Evolutionary conservation across 2,113 vertebrate genomes (phyloP).

Genomic region (Microcebus ravelobensis): DNA sequence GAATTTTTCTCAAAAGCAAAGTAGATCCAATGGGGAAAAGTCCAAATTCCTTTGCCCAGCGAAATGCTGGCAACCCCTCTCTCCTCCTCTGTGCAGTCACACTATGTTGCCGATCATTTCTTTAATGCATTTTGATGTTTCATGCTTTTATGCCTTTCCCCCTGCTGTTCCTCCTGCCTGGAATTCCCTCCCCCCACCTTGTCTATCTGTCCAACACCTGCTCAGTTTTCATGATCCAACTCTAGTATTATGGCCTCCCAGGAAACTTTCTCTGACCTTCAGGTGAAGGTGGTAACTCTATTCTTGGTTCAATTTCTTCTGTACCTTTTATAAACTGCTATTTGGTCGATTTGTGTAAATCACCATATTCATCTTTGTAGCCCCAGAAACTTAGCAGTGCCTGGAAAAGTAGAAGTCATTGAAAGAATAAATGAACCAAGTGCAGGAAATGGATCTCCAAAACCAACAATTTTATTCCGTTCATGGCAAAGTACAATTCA

Average conservation of each 20-base stretch:
- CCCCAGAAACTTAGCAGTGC: conserved; percentile 4
- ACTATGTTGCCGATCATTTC: conserved; percentile 58
- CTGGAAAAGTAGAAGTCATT: not conserved
- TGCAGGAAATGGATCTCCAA: not conserved
- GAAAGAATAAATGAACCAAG: not conserved
- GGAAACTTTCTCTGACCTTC: conserved; percentile 48
- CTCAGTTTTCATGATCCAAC: conserved; percentile 65
- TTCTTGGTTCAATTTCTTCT: conserved; percentile 12
- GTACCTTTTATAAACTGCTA: not conserved
- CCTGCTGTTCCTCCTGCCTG: conserved; percentile 67
- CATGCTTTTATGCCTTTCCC: conserved; percentile 64
- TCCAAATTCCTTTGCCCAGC: conserved; percentile 65
- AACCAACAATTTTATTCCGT: not conserved
- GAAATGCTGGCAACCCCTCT: conserved; percentile 54
- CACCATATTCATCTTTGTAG: conserved; percentile 1
- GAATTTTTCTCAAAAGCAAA: conserved; percentile 63
- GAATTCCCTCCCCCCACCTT: conserved; percentile 38
- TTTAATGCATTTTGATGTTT: conserved; percentile 76
- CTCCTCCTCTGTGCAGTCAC: conserved; percentile 46
- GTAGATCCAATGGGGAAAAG: conserved; percentile 35
- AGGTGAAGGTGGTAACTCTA: conserved; percentile 35
- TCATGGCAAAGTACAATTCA: not conserved
- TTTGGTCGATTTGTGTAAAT: conserved; percentile 30
- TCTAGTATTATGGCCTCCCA: conserved; percentile 37
- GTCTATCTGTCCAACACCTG: conserved; percentile 65